Evolutionary conservation across 1,140 invertebrate genomes (phyloP), one percentile per base, ranked within the genome.

Genomic region (Ceratosolen solmsi): DNA sequence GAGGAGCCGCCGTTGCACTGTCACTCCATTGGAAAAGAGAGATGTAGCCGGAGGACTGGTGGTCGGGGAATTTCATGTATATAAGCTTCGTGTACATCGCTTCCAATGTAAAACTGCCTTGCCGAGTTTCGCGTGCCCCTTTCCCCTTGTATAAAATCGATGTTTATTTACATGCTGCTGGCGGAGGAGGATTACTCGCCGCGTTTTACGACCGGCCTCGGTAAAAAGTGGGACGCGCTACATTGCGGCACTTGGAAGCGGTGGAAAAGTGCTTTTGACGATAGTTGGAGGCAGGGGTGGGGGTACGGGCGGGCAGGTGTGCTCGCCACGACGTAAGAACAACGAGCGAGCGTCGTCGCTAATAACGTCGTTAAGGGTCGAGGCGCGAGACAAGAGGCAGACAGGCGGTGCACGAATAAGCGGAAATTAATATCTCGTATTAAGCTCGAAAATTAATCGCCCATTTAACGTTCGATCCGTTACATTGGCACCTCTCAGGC

Each of bases 21-120:
- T 60, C 73, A 38, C 54, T 58, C 54, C 7, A 22, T 54, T 58
- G 33, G 33, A 60, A 75, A 33, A 73, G 46, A 56, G 73, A 75
- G 73, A 75, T 27, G 38, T 15, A 36, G 51, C 73, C 13, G 54
- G 30, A 33, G 22, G 33, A 56, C 71, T 54, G 27, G 54, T 58
- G 54, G 54, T 60, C 54, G 54, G 9, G 72, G 33, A 58, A 75
- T 75, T 75, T 75, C n/a, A 60, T 15, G 51, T 75, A 25, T 75
- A 60, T 25, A 58, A 36, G 71, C 13, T 46, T 15, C 11, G 13
- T 54, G 13, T 27, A 68, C 30, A 41, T 75, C 33, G 38, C 54
- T 75, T 75, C 73, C 25, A 75, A 75, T 38, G 54, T 27, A n/a
- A 41, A 38, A 25, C 51, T 56, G 38, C 41, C 49, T 36, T 7